Evolutionary conservation across 2,888 invertebrate genomes (phyloP).

Genomic region (Venustoraphidia nigricollis): DNA sequence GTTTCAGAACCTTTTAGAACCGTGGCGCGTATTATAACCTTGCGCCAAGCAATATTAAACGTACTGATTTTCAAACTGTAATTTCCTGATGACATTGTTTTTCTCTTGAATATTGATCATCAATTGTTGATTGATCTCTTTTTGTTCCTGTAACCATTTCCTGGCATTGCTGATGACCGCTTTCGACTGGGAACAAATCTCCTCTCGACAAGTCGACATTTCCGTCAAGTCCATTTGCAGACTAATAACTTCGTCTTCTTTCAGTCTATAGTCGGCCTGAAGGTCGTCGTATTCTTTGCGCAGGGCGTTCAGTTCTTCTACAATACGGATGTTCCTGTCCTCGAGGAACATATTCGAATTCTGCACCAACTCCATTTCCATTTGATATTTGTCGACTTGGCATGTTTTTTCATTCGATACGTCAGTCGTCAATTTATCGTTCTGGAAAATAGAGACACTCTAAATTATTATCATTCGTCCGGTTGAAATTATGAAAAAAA

Average conservation of each 20-base stretch:
- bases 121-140: slow-evolving; percentile 20
- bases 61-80: slow-evolving; percentile 19
- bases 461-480: too few species aligned
- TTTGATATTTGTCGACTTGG: too few species aligned
- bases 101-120: slow-evolving; percentile 16
- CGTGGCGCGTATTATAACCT: too few species aligned
- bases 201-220: slow-evolving; percentile 19
- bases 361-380: too few species aligned
- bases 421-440: too few species aligned
- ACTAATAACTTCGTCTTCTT: slow-evolving; percentile 17
- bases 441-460: too few species aligned
- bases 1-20: too few species aligned
- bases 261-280: slow-evolving; percentile 18
- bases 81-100: slow-evolving; percentile 17
- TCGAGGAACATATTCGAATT: too few species aligned
- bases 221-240: slow-evolving; percentile 22
- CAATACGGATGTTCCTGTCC: neutral
- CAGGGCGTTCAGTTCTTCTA: slow-evolving; percentile 10
- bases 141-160: slow-evolving; percentile 25
- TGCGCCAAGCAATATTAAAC: too few species aligned
- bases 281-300: slow-evolving; percentile 15
- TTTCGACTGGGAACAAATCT: slow-evolving; percentile 24
- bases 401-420: too few species aligned
- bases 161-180: slow-evolving; percentile 23
- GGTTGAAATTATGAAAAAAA: too few species aligned